Evolutionary conservation across 2,888 invertebrate genomes (phyloP).

Genomic region (Drosophila mulleri): DNA sequence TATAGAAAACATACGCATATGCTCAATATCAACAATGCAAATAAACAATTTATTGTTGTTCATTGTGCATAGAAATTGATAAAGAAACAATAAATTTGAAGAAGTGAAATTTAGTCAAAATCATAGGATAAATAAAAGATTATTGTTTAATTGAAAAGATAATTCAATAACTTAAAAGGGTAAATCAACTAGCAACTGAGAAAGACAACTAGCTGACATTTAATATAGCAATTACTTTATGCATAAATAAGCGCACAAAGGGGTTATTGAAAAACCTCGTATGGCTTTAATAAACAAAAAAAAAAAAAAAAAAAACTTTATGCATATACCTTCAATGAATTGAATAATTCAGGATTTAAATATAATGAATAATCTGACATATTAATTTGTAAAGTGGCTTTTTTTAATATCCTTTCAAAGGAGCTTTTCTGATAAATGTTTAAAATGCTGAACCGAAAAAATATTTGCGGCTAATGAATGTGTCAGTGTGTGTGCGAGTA

Average conservation of each 20-base stretch:
- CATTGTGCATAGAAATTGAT: too few relatives aligned
- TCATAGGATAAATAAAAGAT: not conserved
- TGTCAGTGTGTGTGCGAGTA: not conserved
- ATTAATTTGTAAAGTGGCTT: not conserved
- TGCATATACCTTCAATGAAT: too few relatives aligned
- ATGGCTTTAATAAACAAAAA: too few relatives aligned
- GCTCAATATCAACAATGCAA: too few relatives aligned
- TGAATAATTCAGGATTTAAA: not conserved
- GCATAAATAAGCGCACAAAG: too few relatives aligned
- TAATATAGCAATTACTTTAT: not conserved
- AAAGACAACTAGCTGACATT: not conserved
- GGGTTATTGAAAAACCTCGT: too few relatives aligned
- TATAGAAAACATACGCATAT: too few relatives aligned
- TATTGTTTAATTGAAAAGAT: not conserved
- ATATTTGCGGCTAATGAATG: not conserved
- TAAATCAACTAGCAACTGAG: not conserved
- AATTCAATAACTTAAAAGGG: not conserved
- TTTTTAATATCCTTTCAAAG: constrained; percentile 8
- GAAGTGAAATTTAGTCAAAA: not conserved
- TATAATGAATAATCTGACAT: not conserved
- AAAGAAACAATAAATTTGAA: not conserved
- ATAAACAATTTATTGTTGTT: too few relatives aligned
- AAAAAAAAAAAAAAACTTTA: too few relatives aligned
- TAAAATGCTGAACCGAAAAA: constrained; percentile 1
- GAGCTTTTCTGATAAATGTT: not conserved